These are phyloP conservation scores for Terrapene triunguis DNA, from an alignment of 2,113 vertebrate genomes.

Conservation along the genomic window DNA sequence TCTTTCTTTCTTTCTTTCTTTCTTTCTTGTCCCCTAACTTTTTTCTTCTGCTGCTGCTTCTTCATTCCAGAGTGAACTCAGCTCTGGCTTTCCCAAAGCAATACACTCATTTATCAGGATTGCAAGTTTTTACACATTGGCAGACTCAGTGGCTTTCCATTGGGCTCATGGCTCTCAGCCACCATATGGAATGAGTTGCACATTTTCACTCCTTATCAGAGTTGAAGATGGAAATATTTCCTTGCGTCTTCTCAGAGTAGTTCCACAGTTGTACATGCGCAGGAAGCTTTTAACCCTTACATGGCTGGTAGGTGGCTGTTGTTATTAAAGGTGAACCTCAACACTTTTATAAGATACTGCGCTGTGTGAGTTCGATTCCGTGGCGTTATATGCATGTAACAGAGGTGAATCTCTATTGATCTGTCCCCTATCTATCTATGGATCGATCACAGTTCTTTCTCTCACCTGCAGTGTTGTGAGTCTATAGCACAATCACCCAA, in stretches of 20 bases:
- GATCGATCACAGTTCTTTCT: conserved; percentile 3
- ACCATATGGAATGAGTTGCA: conserved; percentile 78
- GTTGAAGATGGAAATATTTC: conserved; percentile 66
- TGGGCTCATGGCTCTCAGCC: conserved; percentile 33
- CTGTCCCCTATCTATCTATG: conserved; percentile 49
- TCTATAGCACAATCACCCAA: not conserved
- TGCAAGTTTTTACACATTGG: not conserved
- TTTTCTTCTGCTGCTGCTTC: conserved; percentile 15
- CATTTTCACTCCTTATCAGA: conserved; percentile 71
- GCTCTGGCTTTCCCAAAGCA: conserved; percentile 56
- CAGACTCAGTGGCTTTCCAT: conserved; percentile 10
- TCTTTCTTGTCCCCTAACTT: not conserved
- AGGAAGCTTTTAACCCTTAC: conserved; percentile 73
- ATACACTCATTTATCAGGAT: conserved; percentile 65
- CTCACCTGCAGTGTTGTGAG: not conserved
- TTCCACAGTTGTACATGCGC: conserved; percentile 54
- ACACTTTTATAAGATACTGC: not conserved
- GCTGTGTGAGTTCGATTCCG: conserved; percentile 17
- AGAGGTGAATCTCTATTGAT: conserved; percentile 50
- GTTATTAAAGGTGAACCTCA: not conserved
- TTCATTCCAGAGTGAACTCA: conserved; percentile 12
- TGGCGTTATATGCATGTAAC: not conserved
- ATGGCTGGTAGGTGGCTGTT: conserved; percentile 29
- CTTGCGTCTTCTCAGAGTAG: conserved; percentile 55
- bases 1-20: too few relatives aligned